A percentile compares a stretch with the other conserved stretches of the same genome.
Conservation (phyloP, 2,888 invertebrate genomes). For the Euplagia quadripunctaria region DNA sequence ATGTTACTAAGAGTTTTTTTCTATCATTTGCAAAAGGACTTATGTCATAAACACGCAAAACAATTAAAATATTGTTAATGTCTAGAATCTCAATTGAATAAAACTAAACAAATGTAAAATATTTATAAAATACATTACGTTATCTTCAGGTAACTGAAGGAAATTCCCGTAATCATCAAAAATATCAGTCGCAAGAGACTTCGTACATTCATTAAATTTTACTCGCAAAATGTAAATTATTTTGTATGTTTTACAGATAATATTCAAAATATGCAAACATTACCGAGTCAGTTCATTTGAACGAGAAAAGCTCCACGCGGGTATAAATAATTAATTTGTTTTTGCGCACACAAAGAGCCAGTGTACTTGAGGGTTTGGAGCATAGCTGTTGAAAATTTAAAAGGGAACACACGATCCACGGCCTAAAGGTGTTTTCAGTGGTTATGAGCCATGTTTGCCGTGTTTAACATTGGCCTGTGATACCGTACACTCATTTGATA, state of each 20-base stretch:
- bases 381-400: conserved; percentile 74
- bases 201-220: conserved; percentile 42
- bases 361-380: conserved; percentile 61
- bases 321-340: conserved; percentile 81
- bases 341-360: conserved; percentile 70
- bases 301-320: conserved; percentile 59
- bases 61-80: neutral
- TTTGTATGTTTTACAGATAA: conserved; percentile 52
- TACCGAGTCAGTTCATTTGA: conserved; percentile 62
- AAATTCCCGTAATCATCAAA: conserved; percentile 32
- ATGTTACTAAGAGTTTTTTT: neutral
- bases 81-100: neutral
- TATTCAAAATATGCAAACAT: conserved; percentile 63
- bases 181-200: conserved; percentile 30
- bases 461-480: conserved; percentile 29
- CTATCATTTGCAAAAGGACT: neutral
- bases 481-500: conserved; percentile 20
- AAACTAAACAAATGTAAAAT: conserved; percentile 22
- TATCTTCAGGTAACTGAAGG: conserved; percentile 17
- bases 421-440: conserved; percentile 62
- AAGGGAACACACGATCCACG: conserved; percentile 59
- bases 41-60: neutral
- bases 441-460: conserved; percentile 60
- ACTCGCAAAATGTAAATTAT: conserved; percentile 45
- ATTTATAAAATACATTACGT: conserved; percentile 12